phyloP scores from a whole-genome alignment of 1,140 invertebrate species.

The Drosophila aff. region DNA sequence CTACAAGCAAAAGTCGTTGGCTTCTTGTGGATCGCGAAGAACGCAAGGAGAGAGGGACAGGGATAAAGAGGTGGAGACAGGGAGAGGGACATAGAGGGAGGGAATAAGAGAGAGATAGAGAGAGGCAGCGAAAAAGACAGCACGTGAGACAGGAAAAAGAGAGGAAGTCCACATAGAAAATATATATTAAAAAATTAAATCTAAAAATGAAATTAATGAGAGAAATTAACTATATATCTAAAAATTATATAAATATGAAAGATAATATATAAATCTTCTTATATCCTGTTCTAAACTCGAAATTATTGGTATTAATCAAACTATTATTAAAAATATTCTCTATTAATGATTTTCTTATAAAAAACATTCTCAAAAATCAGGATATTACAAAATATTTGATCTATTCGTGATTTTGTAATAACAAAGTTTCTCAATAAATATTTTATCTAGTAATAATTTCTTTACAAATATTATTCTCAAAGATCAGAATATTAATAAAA shows the following conservation, averaged over 20 bases:
- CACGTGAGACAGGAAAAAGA: background rate
- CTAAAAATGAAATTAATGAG: background rate
- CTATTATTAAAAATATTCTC: no score
- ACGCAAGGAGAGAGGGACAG: background rate
- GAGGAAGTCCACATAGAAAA: conserved; percentile 22
- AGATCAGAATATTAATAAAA: no score
- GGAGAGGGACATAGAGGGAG: background rate
- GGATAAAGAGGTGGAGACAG: background rate
- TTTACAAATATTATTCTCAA: no score
- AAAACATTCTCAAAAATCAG: no score
- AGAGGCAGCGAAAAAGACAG: background rate
- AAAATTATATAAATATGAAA: background rate
- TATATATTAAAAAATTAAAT: background rate
- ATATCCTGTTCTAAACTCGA: no score
- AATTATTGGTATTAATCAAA: no score
- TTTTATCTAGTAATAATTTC: no score
- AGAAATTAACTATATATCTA: background rate
- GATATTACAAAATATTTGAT: no score
- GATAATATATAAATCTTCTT: no score
- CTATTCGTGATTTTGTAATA: no score
- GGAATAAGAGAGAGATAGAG: background rate
- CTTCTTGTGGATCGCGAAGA: conserved; percentile 53
- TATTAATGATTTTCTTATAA: no score
- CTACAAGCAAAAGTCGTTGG: conserved; percentile 74
- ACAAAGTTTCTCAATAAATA: no score